Evolutionary conservation across 2,113 vertebrate genomes (phyloP), one percentile per base, ranked within the genome.

Genomic region (Pycnonotus jocosus): DNA sequence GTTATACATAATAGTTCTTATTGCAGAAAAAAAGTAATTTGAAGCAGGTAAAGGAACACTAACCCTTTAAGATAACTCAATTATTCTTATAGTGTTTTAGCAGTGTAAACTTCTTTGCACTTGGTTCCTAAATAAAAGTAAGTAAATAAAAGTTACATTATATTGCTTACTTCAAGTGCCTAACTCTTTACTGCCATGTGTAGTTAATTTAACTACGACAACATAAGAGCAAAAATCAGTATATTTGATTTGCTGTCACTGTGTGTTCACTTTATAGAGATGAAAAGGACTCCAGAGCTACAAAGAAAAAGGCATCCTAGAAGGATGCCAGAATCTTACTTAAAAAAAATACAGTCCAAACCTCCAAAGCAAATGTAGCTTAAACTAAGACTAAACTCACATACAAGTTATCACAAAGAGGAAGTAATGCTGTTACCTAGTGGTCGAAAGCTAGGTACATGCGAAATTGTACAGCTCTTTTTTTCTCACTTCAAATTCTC

Each of bases 371-470:
- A 79, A 83, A 76, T 21, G 38, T 5, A 78, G 23, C 51, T 65
- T 78, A 47, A 86, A 54, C 37, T 69, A 74, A 53, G 38, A 82
- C 20, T 47, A 72, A 80, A 86, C 58, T 87, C 54, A 18, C 33
- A 44, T 19, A n/a, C 27, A 74, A 86, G 44, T 81, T 60, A 64
- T 9, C 30, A 50, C 62, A 90, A 87, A 84, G 35, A 65, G 76
- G 81, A 95, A 90, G 90, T 93, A 88, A 90, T 61, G 51, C 91
- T 92, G 92, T 94, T 96, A 93, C 82, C 71, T 93, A 92, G 68
- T 24, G 79, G 86, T 65, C 27, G 69, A 88, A 90, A 84, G 37
- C 60, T 53, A 83, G 48, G 56, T 61, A 88, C 14, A 33, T 12
- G 11, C 31, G 66, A 70, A 93, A 73, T 11, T 17, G 27, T 37